phyloP scores from a whole-genome alignment of 1,140 invertebrate genomes.

The Anagrus nilaparvatae region DNA sequence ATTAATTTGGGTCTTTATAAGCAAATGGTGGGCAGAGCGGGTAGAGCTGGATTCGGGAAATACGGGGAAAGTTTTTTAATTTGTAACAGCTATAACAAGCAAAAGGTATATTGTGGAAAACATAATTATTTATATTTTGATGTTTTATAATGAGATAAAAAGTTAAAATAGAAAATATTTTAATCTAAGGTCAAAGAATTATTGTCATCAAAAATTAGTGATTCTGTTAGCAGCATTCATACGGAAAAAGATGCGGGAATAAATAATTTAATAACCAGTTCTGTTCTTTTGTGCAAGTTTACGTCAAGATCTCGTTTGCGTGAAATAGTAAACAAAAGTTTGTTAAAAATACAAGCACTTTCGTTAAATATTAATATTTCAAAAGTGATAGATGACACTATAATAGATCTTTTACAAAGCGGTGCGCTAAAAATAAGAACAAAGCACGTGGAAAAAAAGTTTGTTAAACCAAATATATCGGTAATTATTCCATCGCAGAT shows the following conservation, averaged over 20 bases:
- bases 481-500: constrained; percentile 16
- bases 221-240: constrained; percentile 54
- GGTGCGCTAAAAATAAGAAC: constrained; percentile 42
- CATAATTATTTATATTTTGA: not conserved
- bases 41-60: constrained; percentile 63
- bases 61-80: constrained; percentile 75
- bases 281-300: constrained; percentile 53
- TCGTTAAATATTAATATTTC: constrained; percentile 47
- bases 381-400: constrained; percentile 45
- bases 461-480: no score
- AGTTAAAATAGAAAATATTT: constrained; percentile 2
- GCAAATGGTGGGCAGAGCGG: constrained; percentile 90
- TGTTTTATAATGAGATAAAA: no score
- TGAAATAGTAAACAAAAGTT: constrained; percentile 45
- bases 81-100: constrained; percentile 43
- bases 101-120: constrained; percentile 31
- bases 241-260: constrained; percentile 45
- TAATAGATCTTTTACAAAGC: constrained; percentile 48
- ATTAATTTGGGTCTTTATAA: constrained; percentile 76
- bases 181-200: constrained; percentile 43
- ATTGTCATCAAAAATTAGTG: constrained; percentile 56
- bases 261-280: constrained; percentile 56
- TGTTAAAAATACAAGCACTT: constrained; percentile 53
- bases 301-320: constrained; percentile 44
- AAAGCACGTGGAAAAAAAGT: constrained; percentile 3